These are phyloP conservation scores for Pristionchus mayeri DNA, from an alignment of 2,888 invertebrate genomes.

Conservation along the genomic window DNA sequence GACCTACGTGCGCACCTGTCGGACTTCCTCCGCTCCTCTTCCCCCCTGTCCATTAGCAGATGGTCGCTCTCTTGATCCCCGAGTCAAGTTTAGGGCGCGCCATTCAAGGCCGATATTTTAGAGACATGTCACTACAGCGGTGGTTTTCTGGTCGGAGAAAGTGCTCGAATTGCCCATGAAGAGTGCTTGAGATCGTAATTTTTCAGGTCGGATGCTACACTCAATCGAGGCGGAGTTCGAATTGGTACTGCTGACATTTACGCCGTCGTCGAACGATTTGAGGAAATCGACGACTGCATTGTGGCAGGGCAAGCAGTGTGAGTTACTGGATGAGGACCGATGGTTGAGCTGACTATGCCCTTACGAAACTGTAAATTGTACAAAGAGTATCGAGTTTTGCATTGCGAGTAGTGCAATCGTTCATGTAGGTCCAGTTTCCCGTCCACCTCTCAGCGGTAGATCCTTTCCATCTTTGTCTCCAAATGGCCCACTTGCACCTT, in stretches of 20 bases:
- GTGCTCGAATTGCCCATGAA: no score
- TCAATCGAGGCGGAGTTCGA: constrained; percentile 81
- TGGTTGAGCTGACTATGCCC: no score
- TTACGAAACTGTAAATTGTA: no score
- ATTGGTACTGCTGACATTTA: constrained; percentile 82
- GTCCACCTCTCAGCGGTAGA: constrained; percentile 27
- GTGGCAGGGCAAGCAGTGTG: constrained; percentile 79
- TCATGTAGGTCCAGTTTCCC: neutral
- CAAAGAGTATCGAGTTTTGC: constrained; percentile 30
- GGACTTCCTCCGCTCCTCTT: neutral
- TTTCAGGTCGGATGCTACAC: constrained; percentile 79
- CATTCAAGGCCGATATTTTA: no score
- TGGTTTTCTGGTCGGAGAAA: no score
- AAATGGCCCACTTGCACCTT: constrained; percentile 42
- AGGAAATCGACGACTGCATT: constrained; percentile 80
- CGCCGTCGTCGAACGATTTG: constrained; percentile 80
- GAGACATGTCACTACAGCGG: no score
- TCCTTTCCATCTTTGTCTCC: constrained; percentile 30
- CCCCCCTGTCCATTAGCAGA: neutral
- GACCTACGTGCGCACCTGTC: constrained; percentile 36
- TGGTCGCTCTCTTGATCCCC: no score
- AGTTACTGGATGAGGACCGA: no score
- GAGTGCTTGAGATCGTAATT: no score
- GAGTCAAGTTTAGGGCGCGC: no score
- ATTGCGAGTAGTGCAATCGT: neutral